Conservation (phyloP, 1,140 invertebrate genomes). For the Macrobrachium rosenbergii region DNA sequence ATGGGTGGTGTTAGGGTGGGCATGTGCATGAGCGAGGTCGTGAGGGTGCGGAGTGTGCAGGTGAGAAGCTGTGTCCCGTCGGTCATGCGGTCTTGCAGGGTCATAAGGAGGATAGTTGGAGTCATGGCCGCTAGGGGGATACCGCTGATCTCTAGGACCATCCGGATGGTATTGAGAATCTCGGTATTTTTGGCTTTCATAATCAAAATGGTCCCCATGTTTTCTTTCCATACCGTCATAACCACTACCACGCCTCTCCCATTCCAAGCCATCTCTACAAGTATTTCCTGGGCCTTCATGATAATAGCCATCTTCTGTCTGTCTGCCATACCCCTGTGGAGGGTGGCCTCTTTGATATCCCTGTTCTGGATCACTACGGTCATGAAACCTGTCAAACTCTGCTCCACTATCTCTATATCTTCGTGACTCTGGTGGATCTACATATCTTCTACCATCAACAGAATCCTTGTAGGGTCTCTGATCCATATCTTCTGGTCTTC, state of each 20-base stretch:
- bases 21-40: constrained; percentile 39
- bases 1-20: constrained; percentile 58
- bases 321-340: constrained; percentile 6
- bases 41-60: constrained; percentile 57
- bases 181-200: constrained; percentile 26
- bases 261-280: not conserved
- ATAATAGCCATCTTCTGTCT: constrained; percentile 29
- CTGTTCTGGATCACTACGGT: constrained; percentile 16
- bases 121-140: constrained; percentile 31
- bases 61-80: constrained; percentile 57
- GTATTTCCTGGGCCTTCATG: constrained; percentile 6
- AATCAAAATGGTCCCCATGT: constrained; percentile 33
- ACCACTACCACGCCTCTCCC: not conserved
- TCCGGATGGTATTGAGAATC: constrained; percentile 32
- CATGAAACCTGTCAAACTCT: not conserved
- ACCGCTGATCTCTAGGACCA: not conserved
- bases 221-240: constrained; percentile 1
- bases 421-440: constrained; percentile 6
- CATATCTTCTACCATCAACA: constrained; percentile 22
- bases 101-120: constrained; percentile 46
- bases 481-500: too few relatives aligned
- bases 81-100: constrained; percentile 43
- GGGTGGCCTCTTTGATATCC: constrained; percentile 28
- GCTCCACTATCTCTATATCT: too few relatives aligned
- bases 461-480: not conserved